phyloP scores from a whole-genome alignment of 2,113 vertebrate genomes.

The Sylvia atricapilla region DNA sequence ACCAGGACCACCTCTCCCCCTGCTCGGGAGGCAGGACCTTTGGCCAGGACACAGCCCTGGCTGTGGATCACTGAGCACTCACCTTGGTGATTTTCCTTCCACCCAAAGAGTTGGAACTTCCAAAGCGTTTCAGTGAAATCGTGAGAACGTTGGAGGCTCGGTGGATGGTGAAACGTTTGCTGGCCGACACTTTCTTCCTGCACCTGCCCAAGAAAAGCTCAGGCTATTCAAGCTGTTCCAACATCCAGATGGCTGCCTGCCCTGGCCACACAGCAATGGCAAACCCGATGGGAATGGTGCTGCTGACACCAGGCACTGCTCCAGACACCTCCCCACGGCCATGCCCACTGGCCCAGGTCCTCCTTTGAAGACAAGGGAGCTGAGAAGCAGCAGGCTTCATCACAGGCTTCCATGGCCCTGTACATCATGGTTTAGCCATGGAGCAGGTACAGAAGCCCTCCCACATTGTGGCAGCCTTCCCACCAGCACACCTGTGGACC shows the following conservation, averaged over 20 bases:
- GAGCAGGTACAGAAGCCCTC: background rate
- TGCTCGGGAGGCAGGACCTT: background rate
- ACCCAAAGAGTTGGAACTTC: constrained; percentile 6
- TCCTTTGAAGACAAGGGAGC: background rate
- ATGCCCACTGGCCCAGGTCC: background rate
- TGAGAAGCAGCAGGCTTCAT: background rate
- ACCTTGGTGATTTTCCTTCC: constrained; percentile 97
- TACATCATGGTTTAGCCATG: fast-evolving
- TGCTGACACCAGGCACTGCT: background rate
- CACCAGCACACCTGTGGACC: background rate
- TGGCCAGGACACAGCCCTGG: background rate
- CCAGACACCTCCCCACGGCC: background rate
- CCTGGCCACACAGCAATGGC: background rate
- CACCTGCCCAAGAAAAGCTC: constrained; percentile 73
- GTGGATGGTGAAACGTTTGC: constrained; percentile 92
- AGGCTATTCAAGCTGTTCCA: background rate
- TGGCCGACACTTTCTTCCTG: constrained; percentile 92
- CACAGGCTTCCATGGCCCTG: fast-evolving
- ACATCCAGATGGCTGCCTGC: background rate
- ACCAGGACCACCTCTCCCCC: background rate
- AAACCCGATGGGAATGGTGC: background rate
- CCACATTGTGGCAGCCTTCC: fast-evolving
- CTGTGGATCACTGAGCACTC: background rate
- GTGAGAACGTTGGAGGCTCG: constrained; percentile 89
- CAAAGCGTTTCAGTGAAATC: constrained; percentile 91